Base-by-base conservation (phyloP, 2,113 vertebrate genomes). In the Murina feae region DNA sequence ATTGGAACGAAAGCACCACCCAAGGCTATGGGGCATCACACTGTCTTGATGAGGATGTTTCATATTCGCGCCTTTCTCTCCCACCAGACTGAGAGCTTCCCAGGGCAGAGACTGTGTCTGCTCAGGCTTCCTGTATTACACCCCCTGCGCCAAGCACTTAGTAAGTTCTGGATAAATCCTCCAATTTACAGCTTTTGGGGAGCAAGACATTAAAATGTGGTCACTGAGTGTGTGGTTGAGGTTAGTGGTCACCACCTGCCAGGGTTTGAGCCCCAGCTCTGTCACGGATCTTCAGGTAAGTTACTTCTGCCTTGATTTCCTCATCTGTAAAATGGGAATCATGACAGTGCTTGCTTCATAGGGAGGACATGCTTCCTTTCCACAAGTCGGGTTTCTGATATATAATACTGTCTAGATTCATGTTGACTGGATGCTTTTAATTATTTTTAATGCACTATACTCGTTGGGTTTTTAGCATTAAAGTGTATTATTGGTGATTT, bases 1-100 rank as follows among this genome's bases (percentile, higher is more conserved):
- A 30, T 4, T 35, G 35, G 66, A 89, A 44, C 12, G 9, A 53
- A 42, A 6, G 2, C 63, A 86, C 76, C 6, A 3, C 5, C 17
- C 25, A 51, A 37, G 49, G 11, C 32, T 10, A 44, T 23, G 0
- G 2, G 5, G 37, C 9, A 11, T 63, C 9, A 14, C 0, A 4
- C 32, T 21, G 39, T 10, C 74, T 39, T 6, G 2, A 4, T 17
- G 21, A 47, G n/a, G 53, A 28, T 1, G 0, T 10, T 35, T 78
- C 39, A 74, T n/a, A 9, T 17, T 3, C 35, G 37, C 14, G 25
- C 21, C 23, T n/a, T 65, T 10, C 9, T 42, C 37, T 82, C 68
- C 74, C 74, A n/a, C 47, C 53, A 65, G 65, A 32, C 42, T 7
- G 44, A 37, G 39, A 53, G 17, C 14, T 49, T 47, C 53, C 0